These are phyloP conservation scores for Oedothorax gibbosus DNA, from an alignment of 1,140 invertebrate species.

Conservation along the genomic window DNA sequence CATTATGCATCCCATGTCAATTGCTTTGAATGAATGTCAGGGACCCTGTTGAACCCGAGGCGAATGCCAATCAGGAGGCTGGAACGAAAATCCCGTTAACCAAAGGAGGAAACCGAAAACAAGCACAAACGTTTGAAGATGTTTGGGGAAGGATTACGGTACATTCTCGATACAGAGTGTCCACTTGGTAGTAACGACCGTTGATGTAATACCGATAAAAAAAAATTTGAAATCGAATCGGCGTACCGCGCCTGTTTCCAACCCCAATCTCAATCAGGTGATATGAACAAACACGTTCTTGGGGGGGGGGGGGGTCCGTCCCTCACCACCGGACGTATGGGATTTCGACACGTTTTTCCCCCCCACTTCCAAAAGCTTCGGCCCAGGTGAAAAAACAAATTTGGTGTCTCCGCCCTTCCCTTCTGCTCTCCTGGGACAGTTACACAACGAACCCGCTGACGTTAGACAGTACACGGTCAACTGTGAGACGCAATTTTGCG, in stretches of 20 bases:
- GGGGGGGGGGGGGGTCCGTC: too few species aligned
- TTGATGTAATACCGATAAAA: conserved; percentile 1
- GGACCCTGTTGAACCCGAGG: not conserved
- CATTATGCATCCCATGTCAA: too few species aligned
- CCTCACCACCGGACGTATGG: not conserved
- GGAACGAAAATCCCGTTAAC: conserved; percentile 29
- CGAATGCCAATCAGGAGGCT: not conserved
- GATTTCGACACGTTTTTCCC: too few species aligned
- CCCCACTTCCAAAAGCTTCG: too few species aligned
- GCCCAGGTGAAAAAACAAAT: too few species aligned
- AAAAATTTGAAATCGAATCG: conserved; percentile 12
- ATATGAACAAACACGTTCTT: conserved; percentile 27
- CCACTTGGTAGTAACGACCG: not conserved
- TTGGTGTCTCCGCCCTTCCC: too few species aligned
- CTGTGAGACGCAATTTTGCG: too few species aligned
- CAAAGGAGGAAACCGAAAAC: conserved; percentile 9
- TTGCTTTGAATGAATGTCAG: not conserved
- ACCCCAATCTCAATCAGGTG: not conserved
- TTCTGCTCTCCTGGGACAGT: too few species aligned
- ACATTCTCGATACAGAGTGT: not conserved
- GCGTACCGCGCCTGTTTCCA: too few species aligned
- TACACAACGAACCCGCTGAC: too few species aligned
- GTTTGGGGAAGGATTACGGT: not conserved
- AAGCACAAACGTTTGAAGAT: not conserved
- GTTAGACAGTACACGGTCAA: too few species aligned